Evolutionary conservation across 2,113 vertebrate genomes (phyloP).

Genomic region (Coracopsis vasa): DNA sequence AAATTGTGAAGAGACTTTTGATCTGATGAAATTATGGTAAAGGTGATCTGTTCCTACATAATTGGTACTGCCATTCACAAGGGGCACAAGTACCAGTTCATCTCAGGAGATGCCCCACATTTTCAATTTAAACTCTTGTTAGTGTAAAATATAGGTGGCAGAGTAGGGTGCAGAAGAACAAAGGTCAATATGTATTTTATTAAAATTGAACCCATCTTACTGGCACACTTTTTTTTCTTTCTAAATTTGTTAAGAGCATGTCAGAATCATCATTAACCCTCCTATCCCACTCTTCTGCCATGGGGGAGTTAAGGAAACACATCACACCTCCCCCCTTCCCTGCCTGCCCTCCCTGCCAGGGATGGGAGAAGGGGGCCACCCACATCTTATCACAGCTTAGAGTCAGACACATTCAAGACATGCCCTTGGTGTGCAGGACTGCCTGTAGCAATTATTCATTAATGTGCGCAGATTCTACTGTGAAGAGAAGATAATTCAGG

Average conservation of each 20-base stretch:
- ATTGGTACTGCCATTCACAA: neutral
- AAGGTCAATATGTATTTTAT: neutral
- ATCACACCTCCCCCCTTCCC: neutral
- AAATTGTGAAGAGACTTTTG: neutral
- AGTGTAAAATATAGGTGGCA: neutral
- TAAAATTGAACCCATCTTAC: neutral
- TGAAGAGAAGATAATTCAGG: neutral
- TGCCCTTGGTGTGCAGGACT: neutral
- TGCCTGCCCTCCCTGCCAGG: neutral
- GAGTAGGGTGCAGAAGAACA: neutral
- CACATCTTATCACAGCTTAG: neutral
- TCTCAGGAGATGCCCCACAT: neutral
- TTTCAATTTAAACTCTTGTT: neutral
- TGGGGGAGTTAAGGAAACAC: neutral
- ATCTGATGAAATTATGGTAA: slow-evolving; percentile 18
- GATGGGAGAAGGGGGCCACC: neutral
- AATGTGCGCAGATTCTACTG: neutral
- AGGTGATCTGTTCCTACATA: neutral
- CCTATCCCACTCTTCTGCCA: neutral
- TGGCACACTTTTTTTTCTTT: neutral
- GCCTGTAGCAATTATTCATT: neutral
- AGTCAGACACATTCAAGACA: neutral
- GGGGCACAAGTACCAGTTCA: neutral
- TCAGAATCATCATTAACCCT: neutral
- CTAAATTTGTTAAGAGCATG: neutral